Evolutionary conservation across 2,888 invertebrate genomes (phyloP), one percentile per base, ranked within the genome.

Genomic region (Epinotia nisella): DNA sequence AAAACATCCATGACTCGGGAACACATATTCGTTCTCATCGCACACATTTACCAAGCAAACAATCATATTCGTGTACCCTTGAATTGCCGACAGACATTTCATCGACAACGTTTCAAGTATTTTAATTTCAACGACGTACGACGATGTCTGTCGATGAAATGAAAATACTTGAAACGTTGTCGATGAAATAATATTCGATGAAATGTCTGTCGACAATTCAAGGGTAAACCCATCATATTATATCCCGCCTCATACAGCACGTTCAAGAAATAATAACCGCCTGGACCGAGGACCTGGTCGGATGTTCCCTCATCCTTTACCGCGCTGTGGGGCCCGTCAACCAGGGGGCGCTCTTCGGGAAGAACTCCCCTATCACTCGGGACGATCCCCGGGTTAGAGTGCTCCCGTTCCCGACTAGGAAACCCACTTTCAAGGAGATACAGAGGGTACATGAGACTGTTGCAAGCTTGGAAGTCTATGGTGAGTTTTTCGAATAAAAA

Each of bases 341-440:
- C 86, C 95, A 96, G 78, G 94, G 94, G 1, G 95, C 97, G 0
- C 88, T 98, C 59, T 98, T 97, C 83, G 97, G 97, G 0, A 96
- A 96, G 84, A 94, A 92, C 70, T 96, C 97, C 0, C 94, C 96
- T 0, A 85, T 98, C 15, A 94, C 94, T 75, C 94, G 94, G 78
- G 94, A 91, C 3, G 97, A 97, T 81, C 79, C 87, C 1, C 90
- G 96, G 74, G 85, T 97, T 10, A 89, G 96, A 77, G 95, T 94
- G 21, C 94, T 98, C 76, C 98, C 98, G 0, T 97, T 98, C 88
- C 96, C 96, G 0, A 98, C 98, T 0, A 93, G 96, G 78, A 94
- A 97, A 78, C 97, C 98, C 0, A 97, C 97, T 0, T 96, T 95
- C 80, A 96, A 95, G 67, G 98, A 98, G 91, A 95, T 97, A 1